These are phyloP conservation scores for Trichonephila inaurata DNA, from an alignment of 1,140 invertebrate species.

Conservation along the genomic window DNA sequence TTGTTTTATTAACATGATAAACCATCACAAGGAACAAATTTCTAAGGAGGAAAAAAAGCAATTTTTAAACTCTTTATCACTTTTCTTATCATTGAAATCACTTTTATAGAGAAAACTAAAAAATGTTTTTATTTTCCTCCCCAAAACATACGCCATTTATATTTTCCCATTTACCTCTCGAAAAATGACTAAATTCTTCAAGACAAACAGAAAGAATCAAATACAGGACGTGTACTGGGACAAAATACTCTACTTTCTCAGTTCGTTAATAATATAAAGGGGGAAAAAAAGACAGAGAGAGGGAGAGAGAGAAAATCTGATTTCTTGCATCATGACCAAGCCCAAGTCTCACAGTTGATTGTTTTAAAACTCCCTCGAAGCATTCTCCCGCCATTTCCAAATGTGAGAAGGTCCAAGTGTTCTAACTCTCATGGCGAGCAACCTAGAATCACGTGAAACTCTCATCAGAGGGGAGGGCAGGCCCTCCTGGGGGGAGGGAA, in stretches of 20 bases:
- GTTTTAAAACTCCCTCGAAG: conserved; percentile 61
- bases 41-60: too few species aligned
- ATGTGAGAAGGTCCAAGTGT: conserved; percentile 71
- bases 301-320: not conserved
- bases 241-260: not conserved
- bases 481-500: not conserved
- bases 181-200: not conserved
- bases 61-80: too few species aligned
- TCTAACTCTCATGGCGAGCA: conserved; percentile 64
- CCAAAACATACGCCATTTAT: not conserved
- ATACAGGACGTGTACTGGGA: not conserved
- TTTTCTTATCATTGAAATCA: too few species aligned
- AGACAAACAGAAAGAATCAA: not conserved
- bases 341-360: conserved; percentile 44
- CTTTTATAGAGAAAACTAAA: too few species aligned
- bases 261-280: conserved; percentile 21
- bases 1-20: too few species aligned
- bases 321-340: conserved; percentile 20
- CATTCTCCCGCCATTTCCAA: conserved; percentile 66
- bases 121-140: not conserved
- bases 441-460: conserved; percentile 68
- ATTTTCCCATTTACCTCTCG: not conserved
- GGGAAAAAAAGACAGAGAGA: not conserved
- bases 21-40: too few species aligned
- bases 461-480: conserved; percentile 55